Percentiles rank a stretch among this genome's conserved stretches.
phyloP scores from a whole-genome alignment of 2,113 vertebrate species.

The Seriola quinqueradiata region DNA sequence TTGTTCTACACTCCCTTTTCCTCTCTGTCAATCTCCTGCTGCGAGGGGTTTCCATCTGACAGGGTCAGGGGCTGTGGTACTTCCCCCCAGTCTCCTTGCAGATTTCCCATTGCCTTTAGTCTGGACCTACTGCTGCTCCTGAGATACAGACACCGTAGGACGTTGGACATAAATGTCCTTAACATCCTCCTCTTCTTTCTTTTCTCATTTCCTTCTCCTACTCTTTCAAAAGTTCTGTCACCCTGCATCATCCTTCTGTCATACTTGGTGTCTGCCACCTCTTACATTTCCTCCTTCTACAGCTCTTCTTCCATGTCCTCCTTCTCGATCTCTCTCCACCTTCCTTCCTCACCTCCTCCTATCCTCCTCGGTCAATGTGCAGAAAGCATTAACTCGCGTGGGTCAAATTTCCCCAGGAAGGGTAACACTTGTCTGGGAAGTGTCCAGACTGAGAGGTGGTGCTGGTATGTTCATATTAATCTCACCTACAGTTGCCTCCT shows the following conservation, averaged over 20 bases:
- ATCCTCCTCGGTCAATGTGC: conserved; percentile 59
- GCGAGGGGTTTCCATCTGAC: conserved; percentile 49
- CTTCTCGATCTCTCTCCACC: conserved; percentile 23
- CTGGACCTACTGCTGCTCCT: conserved; percentile 34
- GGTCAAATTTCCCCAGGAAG: conserved; percentile 38
- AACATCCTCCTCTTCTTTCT: not conserved
- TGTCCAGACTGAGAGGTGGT: conserved; percentile 42
- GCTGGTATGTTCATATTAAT: conserved; percentile 30
- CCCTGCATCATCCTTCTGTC: conserved; percentile 4
- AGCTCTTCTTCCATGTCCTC: conserved; percentile 15
- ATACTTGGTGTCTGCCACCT: not conserved
- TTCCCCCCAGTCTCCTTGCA: conserved; percentile 23
- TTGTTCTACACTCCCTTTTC: conserved; percentile 26
- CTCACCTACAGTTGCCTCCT: conserved; percentile 21
- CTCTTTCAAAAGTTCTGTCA: conserved; percentile 23
- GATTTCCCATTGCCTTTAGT: conserved; percentile 34
- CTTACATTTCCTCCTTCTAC: conserved; percentile 18
- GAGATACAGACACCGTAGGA: conserved; percentile 38
- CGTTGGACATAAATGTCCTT: conserved; percentile 28
- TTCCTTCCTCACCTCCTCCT: conserved; percentile 43
- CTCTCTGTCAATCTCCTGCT: conserved; percentile 41
- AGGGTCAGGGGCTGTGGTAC: conserved; percentile 35
- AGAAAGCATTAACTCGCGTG: conserved; percentile 66
- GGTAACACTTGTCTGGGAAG: conserved; percentile 51
- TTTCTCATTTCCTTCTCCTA: conserved; percentile 28